Evolutionary conservation across 2,113 vertebrate species (phyloP).

Genomic region (Struthio camelus): DNA sequence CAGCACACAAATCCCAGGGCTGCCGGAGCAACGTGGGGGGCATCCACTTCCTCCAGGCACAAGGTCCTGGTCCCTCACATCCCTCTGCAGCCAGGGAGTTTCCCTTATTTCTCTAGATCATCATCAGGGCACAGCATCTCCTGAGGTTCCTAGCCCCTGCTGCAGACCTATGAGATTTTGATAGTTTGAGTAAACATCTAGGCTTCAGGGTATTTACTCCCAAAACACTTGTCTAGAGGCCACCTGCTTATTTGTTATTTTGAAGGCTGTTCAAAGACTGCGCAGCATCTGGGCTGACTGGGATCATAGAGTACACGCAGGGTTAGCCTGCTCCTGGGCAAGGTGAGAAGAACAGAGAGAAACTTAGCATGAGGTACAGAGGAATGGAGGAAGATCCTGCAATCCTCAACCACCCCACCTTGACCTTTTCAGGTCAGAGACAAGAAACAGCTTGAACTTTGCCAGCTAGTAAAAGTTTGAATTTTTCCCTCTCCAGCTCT

Average conservation of each 20-base stretch:
- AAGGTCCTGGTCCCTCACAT: neutral
- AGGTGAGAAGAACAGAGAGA: no score
- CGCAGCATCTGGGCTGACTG: neutral
- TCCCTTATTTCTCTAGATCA: neutral
- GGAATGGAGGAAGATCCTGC: no score
- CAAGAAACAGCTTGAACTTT: no score
- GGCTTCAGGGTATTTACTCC: neutral
- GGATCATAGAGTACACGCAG: no score
- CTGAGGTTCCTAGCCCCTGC: neutral
- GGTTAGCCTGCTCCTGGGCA: no score
- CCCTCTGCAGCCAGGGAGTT: no score
- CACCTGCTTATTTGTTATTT: neutral
- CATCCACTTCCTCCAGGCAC: no score
- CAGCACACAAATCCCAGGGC: neutral
- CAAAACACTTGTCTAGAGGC: neutral
- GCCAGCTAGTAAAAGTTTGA: no score
- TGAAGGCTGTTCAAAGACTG: neutral
- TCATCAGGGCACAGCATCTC: neutral
- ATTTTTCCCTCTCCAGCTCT: neutral
- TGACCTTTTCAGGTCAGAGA: no score
- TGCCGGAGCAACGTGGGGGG: no score
- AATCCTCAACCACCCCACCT: neutral
- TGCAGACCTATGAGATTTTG: neutral
- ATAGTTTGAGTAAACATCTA: neutral
- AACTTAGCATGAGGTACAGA: no score